A percentile compares a stretch with the other conserved stretches of the same genome.
Evolutionary conservation across 1,140 invertebrate species (phyloP).

Genomic region (Sipha flava): DNA sequence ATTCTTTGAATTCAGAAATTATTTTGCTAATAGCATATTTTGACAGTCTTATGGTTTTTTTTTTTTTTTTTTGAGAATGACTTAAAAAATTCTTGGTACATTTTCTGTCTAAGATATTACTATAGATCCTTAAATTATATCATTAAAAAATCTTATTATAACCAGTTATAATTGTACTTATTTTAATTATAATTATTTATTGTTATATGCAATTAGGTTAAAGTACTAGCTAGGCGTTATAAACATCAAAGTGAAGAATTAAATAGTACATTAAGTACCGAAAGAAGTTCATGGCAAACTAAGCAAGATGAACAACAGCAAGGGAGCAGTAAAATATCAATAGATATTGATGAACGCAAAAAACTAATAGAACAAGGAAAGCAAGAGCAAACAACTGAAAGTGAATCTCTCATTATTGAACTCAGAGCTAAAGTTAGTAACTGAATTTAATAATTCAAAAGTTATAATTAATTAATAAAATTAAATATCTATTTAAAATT

Average conservation of each 20-base stretch:
- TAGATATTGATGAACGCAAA: constrained; percentile 6
- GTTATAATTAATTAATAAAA: too few species aligned
- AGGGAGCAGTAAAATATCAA: constrained; percentile 4
- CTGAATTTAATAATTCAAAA: neutral
- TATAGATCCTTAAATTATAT: too few species aligned
- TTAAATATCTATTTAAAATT: too few species aligned
- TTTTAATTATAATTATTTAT: neutral
- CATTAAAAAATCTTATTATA: too few species aligned
- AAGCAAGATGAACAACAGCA: constrained; percentile 7
- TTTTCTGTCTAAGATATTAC: too few species aligned
- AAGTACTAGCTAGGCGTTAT: constrained; percentile 17
- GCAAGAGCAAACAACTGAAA: constrained; percentile 12
- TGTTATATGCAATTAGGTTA: neutral
- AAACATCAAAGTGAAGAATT: constrained; percentile 14
- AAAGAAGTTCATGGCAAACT: constrained; percentile 12
- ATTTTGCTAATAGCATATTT: too few species aligned
- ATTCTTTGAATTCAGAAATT: too few species aligned
- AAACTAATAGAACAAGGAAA: constrained; percentile 22
- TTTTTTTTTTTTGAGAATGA: too few species aligned
- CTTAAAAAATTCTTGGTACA: too few species aligned
- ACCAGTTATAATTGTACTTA: neutral
- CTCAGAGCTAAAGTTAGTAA: constrained; percentile 2
- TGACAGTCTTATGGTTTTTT: too few species aligned
- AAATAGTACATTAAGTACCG: neutral
- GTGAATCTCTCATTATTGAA: neutral